Base-by-base conservation (phyloP, 2,888 invertebrate genomes). In the Antheraea assamensis region DNA sequence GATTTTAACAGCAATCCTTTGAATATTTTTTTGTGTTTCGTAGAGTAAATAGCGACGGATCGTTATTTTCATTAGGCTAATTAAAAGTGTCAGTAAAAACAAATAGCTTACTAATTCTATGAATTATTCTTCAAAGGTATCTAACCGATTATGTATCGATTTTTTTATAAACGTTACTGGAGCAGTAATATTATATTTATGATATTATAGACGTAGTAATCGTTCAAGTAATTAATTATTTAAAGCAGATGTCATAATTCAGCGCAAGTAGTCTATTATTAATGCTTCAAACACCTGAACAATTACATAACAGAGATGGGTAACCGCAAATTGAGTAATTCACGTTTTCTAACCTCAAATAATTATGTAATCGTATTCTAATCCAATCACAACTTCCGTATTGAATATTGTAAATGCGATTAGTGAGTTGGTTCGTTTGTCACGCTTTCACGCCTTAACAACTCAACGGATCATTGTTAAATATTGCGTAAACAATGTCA, bases 171-270 rank as follows among this genome's bases (percentile, higher is more conserved):
- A 30, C 30, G 17, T 4, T 30, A 30, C 27, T 61, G 27, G 27
- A 15, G 24, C 15, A 58, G 10, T 8, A 24, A 58, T 8, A 64
- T 64, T 17, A 64, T 64, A 64, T 15, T 64, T 17, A 17, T 15
- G 13, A 17, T 30, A 15, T 58, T 13, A 24, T 58, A 10, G 3
- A 10, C 27, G 17, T 13, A 27, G 30, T 64, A 7, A 64, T 64
- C 2, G 27, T 64, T 30, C 30, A 68, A 35, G 10, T 5, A 68
- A 68, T 68, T 68, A 68, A 68, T 68, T 68, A n/a, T 21, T 68
- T 21, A 30, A 31, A 66, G 4, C 66, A 66, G 31, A 30, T 21
- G 31, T 7, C 27, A 30, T 13, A 30, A 64, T 64, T 64, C 2
- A 30, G 3, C 17, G 19, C 19, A n/a, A n/a, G n/a, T n/a, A 10